A percentile compares a stretch with the other conserved stretches of the same genome.
phyloP scores from a whole-genome alignment of 2,888 invertebrate genomes.

The Halictus quadricinctus region DNA sequence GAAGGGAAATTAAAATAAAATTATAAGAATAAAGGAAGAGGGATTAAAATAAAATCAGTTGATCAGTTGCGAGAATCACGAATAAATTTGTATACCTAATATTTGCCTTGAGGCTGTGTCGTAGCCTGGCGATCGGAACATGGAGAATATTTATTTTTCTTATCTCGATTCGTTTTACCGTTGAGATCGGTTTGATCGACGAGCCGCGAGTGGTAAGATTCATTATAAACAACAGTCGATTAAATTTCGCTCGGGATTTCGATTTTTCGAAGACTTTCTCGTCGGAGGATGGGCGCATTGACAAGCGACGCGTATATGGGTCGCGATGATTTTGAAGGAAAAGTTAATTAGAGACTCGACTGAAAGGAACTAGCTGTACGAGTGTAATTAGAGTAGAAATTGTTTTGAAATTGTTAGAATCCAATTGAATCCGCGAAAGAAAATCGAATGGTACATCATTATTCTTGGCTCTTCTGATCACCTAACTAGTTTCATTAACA shows the following conservation, averaged over 20 bases:
- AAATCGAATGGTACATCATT: background rate
- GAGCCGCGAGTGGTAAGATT: background rate
- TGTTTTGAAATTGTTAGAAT: background rate
- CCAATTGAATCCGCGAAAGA: background rate
- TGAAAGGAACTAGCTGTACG: background rate
- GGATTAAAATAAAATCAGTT: background rate
- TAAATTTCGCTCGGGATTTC: background rate
- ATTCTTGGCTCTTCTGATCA: background rate
- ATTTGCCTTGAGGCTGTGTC: background rate
- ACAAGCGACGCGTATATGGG: constrained; percentile 10
- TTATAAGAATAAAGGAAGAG: background rate
- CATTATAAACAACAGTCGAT: constrained; percentile 5
- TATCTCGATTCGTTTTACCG: background rate
- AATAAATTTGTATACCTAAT: background rate
- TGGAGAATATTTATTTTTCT: background rate
- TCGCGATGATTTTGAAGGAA: background rate
- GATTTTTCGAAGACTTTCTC: background rate
- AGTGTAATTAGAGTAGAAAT: background rate
- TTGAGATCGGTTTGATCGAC: background rate
- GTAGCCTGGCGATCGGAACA: background rate
- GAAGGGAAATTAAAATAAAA: background rate
- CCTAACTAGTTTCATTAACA: background rate
- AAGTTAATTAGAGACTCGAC: background rate
- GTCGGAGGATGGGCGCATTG: background rate
- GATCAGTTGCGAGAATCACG: background rate